Evolutionary conservation across 35 echinoderm and acorn worm genomes (phyloP).

Genomic region (Lytechinus variegatus): DNA sequence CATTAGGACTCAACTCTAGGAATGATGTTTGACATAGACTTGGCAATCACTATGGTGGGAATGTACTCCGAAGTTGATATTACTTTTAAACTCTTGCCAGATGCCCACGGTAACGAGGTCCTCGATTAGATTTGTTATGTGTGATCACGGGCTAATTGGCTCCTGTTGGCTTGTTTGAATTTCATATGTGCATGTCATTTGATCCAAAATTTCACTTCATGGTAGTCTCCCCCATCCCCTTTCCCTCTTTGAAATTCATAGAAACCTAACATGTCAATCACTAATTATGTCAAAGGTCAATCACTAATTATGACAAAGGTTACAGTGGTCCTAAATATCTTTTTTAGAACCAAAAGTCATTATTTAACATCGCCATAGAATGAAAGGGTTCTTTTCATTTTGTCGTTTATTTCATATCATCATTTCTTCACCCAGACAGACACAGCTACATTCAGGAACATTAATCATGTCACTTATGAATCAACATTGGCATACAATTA

Average conservation of each 20-base stretch:
- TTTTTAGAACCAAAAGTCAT: too few relatives aligned
- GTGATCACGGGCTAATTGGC: neutral
- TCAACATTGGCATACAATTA: neutral
- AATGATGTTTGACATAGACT: neutral
- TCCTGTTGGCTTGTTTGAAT: neutral
- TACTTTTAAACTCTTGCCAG: neutral
- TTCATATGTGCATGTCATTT: neutral
- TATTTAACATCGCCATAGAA: too few relatives aligned
- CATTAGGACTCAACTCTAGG: neutral
- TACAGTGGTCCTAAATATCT: neutral
- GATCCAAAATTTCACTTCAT: neutral
- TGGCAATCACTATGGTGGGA: neutral
- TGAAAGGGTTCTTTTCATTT: neutral
- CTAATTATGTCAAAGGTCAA: neutral
- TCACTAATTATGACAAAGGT: too few relatives aligned
- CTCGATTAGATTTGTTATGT: constrained; percentile 19
- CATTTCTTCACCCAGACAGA: neutral
- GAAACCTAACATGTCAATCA: neutral
- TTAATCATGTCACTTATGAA: neutral
- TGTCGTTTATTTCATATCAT: neutral
- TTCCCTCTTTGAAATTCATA: neutral
- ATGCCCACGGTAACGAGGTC: neutral
- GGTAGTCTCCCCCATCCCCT: neutral
- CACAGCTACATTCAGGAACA: neutral
- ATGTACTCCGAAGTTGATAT: neutral